A percentile compares a stretch with the other conserved stretches of the same genome.
phyloP scores from a whole-genome alignment of 2,113 vertebrate species.

The Elanoides forficatus region DNA sequence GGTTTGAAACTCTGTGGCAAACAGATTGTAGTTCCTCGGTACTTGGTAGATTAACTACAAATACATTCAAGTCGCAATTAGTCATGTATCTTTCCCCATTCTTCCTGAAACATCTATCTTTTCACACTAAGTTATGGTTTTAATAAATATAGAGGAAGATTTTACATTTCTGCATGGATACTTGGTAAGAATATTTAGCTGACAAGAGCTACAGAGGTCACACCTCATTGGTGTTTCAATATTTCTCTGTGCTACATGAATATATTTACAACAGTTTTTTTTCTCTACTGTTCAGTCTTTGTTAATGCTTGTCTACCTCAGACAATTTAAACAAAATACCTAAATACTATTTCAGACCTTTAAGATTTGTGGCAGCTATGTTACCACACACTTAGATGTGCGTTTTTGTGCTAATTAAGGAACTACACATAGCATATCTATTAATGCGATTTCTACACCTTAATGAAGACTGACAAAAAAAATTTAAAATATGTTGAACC shows the following conservation, averaged over 20 bases:
- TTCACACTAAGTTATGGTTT: slow-evolving; percentile 6
- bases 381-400: neutral
- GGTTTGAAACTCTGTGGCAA: neutral
- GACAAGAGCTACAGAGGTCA: neutral
- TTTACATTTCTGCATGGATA: neutral
- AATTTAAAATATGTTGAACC: neutral
- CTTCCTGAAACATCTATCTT: neutral
- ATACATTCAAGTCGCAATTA: neutral
- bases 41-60: neutral
- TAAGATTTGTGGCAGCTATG: neutral
- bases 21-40: neutral
- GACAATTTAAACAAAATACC: neutral
- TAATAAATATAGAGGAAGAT: slow-evolving; percentile 2
- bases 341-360: neutral
- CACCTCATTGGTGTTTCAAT: neutral
- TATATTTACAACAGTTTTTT: neutral
- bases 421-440: neutral
- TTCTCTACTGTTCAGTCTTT: neutral
- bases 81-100: neutral
- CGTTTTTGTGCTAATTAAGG: neutral
- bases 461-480: neutral
- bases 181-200: neutral
- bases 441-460: neutral
- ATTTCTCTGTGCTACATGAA: neutral
- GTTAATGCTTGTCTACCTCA: neutral